These are phyloP conservation scores for Ictalurus punctatus DNA, from an alignment of 2,113 vertebrate genomes.

Conservation along the genomic window DNA sequence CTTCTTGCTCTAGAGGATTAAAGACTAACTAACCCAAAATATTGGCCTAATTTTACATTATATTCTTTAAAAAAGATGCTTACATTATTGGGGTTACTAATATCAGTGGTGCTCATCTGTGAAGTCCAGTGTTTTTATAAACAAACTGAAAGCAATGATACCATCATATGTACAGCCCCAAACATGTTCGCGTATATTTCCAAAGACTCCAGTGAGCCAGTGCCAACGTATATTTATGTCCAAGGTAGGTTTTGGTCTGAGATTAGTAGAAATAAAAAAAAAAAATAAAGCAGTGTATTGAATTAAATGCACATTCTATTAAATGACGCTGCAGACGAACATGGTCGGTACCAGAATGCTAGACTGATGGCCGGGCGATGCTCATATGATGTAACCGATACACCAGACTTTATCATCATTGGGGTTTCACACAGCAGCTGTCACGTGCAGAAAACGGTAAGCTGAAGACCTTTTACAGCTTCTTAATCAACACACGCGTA, in stretches of 20 bases:
- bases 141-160: not conserved
- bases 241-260: not conserved
- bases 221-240: not conserved
- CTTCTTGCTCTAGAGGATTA: not conserved
- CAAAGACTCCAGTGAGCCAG: not conserved
- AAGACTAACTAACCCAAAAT: not conserved
- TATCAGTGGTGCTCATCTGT: not conserved
- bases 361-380: constrained; percentile 45
- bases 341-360: not conserved
- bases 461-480: not conserved
- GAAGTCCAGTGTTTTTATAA: not conserved
- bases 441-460: constrained; percentile 59
- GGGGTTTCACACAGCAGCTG: constrained; percentile 51
- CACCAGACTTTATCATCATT: constrained; percentile 28
- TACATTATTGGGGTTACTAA: not conserved
- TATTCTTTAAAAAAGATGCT: not conserved
- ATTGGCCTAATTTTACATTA: not conserved
- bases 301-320: not conserved
- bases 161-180: not conserved
- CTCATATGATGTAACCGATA: constrained; percentile 52
- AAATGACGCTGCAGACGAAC: constrained; percentile 37
- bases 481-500: not conserved
- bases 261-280: not conserved
- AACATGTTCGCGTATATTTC: not conserved
- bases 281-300: not conserved